Evolutionary conservation across 1,140 invertebrate genomes (phyloP), one percentile per base, ranked within the genome.

Genomic region (Brachionus paranguensis): DNA sequence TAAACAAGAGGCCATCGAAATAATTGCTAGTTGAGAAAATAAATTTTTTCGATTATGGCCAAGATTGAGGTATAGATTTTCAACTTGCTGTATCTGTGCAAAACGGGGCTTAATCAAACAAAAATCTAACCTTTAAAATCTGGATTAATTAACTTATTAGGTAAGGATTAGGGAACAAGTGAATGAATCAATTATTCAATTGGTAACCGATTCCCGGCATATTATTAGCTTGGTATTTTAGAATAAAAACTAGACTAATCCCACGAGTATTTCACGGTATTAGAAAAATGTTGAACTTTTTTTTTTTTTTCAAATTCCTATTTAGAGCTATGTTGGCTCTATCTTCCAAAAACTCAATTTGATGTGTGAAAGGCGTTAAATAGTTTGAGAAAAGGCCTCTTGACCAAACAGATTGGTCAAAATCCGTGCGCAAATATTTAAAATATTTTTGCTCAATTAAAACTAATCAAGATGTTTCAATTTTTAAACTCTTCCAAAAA

Each of bases 121-220:
- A 60, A 60, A 60, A 20, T 60, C 53, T 60, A 60, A 60, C 53
- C 53, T 60, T 60, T 60, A 24, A 60, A 60, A 60, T 60, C 20
- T 60, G 53, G 68, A 72, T 72, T 72, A 72, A 72, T 72, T 72
- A 72, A 72, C 68, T 72, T 72, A 72, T 72, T 72, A 72, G 68
- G 68, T 72, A 72, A 72, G 68, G 68, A 72, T 72, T 72, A 72
- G 37, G 33, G 37, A 72, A 72, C 68, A 72, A 72, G 68, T 72
- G 68, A 72, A 72, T 72, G 12, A 72, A 72, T 72, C 68, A 47
- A 72, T 72, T 72, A 72, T 41, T 43, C 68, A 72, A 20, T 43
- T 72, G 68, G 68, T 10, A 37, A 37, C 41, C 17, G 17, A 45
- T 72, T 43, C 37, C 8, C 37, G 14, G 33, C 17, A 41, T 41